Conservation (phyloP, 2,113 vertebrate genomes). For the Takifugu bimaculatus region DNA sequence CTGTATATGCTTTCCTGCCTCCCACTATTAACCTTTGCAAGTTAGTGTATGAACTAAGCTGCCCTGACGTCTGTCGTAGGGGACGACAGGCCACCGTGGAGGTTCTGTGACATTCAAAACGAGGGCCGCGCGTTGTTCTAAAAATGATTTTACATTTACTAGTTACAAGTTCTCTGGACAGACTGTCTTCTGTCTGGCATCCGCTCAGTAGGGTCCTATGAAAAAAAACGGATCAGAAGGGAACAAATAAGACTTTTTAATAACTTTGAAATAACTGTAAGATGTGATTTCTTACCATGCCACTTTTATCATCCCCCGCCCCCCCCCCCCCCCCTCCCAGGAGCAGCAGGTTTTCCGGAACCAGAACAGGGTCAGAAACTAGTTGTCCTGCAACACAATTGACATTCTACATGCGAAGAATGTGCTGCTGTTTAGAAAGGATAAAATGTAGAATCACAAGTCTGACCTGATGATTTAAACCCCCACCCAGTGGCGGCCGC, state of each 20-base stretch:
- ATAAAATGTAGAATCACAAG: slow-evolving; percentile 55
- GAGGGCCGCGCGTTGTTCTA: slow-evolving; percentile 34
- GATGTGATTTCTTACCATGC: too few species aligned
- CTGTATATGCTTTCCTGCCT: too few species aligned
- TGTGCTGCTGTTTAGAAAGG: not conserved
- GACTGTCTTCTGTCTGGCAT: slow-evolving; percentile 13
- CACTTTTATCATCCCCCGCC: too few species aligned
- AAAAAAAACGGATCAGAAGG: not conserved
- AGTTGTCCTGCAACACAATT: not conserved
- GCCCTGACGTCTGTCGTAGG: slow-evolving; percentile 1
- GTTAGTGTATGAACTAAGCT: too few species aligned
- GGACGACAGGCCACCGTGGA: slow-evolving; percentile 23
- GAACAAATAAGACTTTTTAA: too few species aligned
- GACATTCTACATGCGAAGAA: slow-evolving; percentile 14
- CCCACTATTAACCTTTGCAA: too few species aligned
- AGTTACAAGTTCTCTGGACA: slow-evolving; percentile 58
- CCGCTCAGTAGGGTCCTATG: slow-evolving; percentile 46
- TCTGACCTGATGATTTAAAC: slow-evolving; percentile 37
- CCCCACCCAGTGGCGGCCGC: slow-evolving; percentile 19
- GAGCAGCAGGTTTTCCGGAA: not conserved
- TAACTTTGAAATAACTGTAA: too few species aligned
- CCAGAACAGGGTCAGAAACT: not conserved
- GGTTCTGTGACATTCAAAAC: slow-evolving; percentile 30
- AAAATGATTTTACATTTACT: slow-evolving; percentile 48
- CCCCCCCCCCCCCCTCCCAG: not conserved